phyloP scores from a whole-genome alignment of 64 coral and sea anemone species.

The Platygyra sinensis region DNA sequence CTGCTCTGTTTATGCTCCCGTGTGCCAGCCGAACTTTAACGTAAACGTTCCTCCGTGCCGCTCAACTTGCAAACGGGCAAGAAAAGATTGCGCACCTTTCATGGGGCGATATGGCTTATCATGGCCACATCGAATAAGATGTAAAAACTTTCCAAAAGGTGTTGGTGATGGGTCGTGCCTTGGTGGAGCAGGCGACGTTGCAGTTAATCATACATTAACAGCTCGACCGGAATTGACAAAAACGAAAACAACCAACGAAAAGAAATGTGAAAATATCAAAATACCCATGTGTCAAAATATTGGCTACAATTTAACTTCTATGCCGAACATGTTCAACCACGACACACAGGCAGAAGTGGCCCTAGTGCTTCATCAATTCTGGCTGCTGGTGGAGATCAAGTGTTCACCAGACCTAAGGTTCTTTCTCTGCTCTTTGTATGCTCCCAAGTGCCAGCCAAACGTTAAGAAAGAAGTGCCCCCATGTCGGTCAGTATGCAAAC shows the following conservation, averaged over 20 bases:
- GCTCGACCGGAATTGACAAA: too few relatives aligned
- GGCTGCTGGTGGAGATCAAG: too few relatives aligned
- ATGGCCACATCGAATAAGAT: conserved; percentile 39
- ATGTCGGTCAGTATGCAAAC: conserved; percentile 48
- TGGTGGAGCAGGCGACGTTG: neutral
- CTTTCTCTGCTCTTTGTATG: too few relatives aligned
- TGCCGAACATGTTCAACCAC: conserved; percentile 70
- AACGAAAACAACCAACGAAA: neutral
- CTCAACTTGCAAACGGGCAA: conserved; percentile 63
- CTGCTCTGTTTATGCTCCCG: conserved; percentile 55
- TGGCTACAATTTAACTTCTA: conserved; percentile 56
- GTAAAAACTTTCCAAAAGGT: conserved; percentile 20
- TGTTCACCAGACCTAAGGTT: too few relatives aligned
- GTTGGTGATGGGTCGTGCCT: neutral
- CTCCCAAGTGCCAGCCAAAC: too few relatives aligned
- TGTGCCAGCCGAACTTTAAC: conserved; percentile 11
- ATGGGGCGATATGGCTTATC: conserved; percentile 8
- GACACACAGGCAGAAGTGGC: conserved; percentile 16
- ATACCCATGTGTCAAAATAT: conserved; percentile 49
- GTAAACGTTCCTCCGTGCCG: conserved; percentile 37
- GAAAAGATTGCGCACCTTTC: conserved; percentile 15
- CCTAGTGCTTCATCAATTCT: conserved; percentile 24
- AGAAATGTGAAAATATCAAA: conserved; percentile 31
- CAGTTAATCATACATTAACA: neutral
- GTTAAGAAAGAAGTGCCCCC: too few relatives aligned